Evolutionary conservation across 2,888 invertebrate genomes (phyloP).

Genomic region (Ectropis crepuscularia): DNA sequence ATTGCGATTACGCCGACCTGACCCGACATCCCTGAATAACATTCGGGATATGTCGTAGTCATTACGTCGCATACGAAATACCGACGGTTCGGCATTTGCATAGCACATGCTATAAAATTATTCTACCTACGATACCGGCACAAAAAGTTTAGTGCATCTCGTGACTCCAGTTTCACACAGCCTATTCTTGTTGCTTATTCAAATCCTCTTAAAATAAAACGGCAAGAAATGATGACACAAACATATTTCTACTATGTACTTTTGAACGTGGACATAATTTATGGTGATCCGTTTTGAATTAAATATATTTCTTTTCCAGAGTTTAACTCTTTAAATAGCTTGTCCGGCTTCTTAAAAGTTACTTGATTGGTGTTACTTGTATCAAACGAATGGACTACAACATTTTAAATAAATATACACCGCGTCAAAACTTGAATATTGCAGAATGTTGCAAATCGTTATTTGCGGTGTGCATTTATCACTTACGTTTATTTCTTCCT

Average conservation of each 20-base stretch:
- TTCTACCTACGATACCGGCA: conserved; percentile 48
- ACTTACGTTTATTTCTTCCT: conserved; percentile 26
- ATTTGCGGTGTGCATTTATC: background rate
- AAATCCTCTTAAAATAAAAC: background rate
- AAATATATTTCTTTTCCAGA: too few relatives aligned
- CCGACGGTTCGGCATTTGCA: conserved; percentile 57
- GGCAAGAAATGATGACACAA: background rate
- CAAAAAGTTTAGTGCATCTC: conserved; percentile 45
- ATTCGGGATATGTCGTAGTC: conserved; percentile 61
- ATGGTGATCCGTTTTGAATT: too few relatives aligned
- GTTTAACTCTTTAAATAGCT: too few relatives aligned
- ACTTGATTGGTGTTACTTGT: too few relatives aligned
- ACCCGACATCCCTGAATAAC: conserved; percentile 56
- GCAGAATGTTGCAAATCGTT: background rate
- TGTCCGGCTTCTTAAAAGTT: too few relatives aligned
- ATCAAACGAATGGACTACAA: too few relatives aligned
- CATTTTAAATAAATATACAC: too few relatives aligned
- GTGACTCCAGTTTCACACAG: conserved; percentile 14
- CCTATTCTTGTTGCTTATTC: conserved; percentile 1
- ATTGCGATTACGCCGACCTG: conserved; percentile 48
- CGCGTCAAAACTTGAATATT: too few relatives aligned
- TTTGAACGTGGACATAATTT: too few relatives aligned
- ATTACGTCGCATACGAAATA: conserved; percentile 49
- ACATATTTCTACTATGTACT: too few relatives aligned
- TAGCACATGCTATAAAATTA: conserved; percentile 54